phyloP scores from a whole-genome alignment of 2,797 vertebrate genomes.

The Gymnoscopelus microlampas region DNA sequence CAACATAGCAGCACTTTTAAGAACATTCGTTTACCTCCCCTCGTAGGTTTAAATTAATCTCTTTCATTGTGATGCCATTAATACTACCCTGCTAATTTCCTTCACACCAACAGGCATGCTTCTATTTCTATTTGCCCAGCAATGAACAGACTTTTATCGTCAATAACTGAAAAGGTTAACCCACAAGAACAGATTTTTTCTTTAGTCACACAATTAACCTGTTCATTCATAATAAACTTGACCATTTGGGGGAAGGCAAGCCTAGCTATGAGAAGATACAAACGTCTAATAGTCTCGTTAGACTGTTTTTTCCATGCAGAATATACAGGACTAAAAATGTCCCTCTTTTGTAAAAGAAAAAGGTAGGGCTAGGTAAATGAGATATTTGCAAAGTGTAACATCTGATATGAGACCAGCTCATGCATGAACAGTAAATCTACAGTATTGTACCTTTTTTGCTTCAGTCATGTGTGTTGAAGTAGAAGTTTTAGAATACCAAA shows the following conservation, averaged over 20 bases:
- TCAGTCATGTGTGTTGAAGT: constrained; percentile 43
- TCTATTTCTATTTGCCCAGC: constrained; percentile 65
- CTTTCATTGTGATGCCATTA: constrained; percentile 58
- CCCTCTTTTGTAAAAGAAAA: not conserved
- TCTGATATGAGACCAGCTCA: constrained; percentile 75
- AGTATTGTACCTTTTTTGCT: constrained; percentile 61
- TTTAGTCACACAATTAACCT: too few species aligned
- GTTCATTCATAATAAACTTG: not conserved
- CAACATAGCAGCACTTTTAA: constrained; percentile 90
- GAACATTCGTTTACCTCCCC: constrained; percentile 79
- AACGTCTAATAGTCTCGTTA: constrained; percentile 11
- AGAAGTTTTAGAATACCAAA: not conserved
- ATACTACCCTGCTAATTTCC: constrained; percentile 62
- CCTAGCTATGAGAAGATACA: not conserved
- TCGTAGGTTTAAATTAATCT: constrained; percentile 50
- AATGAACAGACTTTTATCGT: constrained; percentile 39
- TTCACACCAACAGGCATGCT: constrained; percentile 66
- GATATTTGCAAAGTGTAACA: constrained; percentile 17
- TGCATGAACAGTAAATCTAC: constrained; percentile 60
- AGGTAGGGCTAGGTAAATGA: not conserved
- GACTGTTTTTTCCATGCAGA: constrained; percentile 4
- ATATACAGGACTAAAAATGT: not conserved
- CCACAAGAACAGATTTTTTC: constrained; percentile 18
- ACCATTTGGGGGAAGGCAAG: not conserved
- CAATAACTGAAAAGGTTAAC: constrained; percentile 18